phyloP scores from a whole-genome alignment of 2,888 invertebrate genomes.

The Gonocerus acuteangulatus region DNA sequence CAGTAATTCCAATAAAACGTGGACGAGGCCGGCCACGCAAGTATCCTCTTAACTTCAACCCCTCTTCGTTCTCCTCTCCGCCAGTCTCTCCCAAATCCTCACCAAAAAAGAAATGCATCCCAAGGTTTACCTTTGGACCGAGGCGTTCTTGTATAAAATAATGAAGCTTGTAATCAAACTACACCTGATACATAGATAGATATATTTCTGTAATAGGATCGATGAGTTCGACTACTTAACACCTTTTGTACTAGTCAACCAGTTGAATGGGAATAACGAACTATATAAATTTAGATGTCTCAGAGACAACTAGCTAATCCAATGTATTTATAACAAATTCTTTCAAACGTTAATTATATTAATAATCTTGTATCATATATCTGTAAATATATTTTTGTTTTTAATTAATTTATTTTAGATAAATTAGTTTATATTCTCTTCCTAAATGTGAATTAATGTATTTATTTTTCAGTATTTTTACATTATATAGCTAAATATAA shows the following conservation, averaged over 20 bases:
- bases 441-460: background rate
- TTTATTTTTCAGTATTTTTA: background rate
- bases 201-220: background rate
- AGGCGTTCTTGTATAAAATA: background rate
- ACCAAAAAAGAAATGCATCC: slow-evolving; percentile 2
- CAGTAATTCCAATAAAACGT: background rate
- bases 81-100: background rate
- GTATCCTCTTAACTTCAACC: background rate
- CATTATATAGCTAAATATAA: background rate
- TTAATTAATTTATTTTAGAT: background rate
- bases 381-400: background rate
- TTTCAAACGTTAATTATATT: too few species aligned
- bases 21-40: slow-evolving; percentile 17
- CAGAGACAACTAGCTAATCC: too few species aligned
- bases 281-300: background rate
- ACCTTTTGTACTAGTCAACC: background rate
- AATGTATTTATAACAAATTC: too few species aligned
- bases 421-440: background rate
- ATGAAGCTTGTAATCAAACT: background rate
- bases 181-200: too few species aligned
- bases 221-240: background rate
- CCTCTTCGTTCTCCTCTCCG: background rate
- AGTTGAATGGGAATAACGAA: background rate
- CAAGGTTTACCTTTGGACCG: slow-evolving; percentile 10
- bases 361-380: background rate